Conservation (phyloP, 2,797 vertebrate species). For the Acanthurus leucopareius region DNA sequence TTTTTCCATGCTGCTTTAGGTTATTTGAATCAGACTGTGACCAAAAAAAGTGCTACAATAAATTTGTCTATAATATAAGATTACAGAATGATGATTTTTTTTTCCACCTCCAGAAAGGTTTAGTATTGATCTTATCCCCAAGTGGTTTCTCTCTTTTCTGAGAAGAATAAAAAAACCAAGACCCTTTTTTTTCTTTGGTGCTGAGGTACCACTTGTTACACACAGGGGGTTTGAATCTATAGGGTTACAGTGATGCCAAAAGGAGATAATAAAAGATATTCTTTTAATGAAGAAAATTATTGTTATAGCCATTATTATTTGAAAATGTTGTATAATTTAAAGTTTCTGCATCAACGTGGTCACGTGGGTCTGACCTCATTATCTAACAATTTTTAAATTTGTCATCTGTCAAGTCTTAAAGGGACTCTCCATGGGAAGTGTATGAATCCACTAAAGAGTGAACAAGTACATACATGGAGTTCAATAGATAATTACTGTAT, state of each 20-base stretch:
- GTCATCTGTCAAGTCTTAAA: neutral
- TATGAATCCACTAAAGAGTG: neutral
- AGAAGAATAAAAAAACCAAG: neutral
- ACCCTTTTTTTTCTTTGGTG: neutral
- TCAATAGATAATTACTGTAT: neutral
- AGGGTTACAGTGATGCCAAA: neutral
- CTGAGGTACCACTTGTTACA: neutral
- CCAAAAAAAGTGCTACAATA: neutral
- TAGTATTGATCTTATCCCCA: neutral
- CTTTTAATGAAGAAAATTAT: neutral
- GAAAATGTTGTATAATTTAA: neutral
- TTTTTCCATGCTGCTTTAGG: conserved; percentile 17
- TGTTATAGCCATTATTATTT: no score
- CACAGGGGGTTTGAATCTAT: neutral
- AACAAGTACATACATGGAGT: neutral
- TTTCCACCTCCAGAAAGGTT: neutral
- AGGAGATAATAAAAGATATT: neutral
- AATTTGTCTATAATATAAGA: neutral
- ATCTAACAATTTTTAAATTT: no score
- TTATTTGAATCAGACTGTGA: neutral
- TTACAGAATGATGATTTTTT: neutral
- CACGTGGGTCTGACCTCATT: no score
- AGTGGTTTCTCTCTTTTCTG: neutral
- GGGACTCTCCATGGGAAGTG: neutral
- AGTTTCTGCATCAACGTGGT: neutral